Conservation (phyloP, 2,888 invertebrate species). For the Parapristionchus giblindavisi region DNA sequence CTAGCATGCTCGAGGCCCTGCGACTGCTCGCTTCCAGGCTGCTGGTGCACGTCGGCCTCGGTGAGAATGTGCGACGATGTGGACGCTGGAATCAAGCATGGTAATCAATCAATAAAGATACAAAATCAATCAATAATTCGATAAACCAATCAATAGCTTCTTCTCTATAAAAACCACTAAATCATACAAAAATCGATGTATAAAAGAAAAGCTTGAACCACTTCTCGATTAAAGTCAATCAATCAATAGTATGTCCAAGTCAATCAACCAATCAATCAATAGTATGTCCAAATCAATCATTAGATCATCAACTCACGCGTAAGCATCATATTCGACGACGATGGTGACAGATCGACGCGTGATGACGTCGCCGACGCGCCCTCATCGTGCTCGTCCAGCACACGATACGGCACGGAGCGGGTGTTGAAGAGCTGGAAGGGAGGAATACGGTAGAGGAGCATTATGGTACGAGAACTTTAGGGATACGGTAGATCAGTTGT, state of each 20-base stretch:
- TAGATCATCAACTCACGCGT: constrained; percentile 18
- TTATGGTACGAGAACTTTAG: too few relatives aligned
- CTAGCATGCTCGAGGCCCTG: neutral
- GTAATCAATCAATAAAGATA: too few relatives aligned
- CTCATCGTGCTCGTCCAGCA: constrained; percentile 18
- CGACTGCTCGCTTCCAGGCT: constrained; percentile 11
- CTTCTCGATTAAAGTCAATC: too few relatives aligned
- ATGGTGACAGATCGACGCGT: neutral
- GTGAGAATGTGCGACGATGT: constrained; percentile 11
- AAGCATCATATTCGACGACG: constrained; percentile 19
- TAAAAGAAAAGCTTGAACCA: too few relatives aligned
- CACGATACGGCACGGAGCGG: constrained; percentile 18
- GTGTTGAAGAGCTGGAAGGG: constrained; percentile 14
- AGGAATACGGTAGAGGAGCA: too few relatives aligned
- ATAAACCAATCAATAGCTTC: too few relatives aligned
- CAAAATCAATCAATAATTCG: too few relatives aligned
- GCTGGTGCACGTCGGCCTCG: constrained; percentile 26
- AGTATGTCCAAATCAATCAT: neutral
- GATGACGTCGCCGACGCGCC: constrained; percentile 3
- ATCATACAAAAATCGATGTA: too few relatives aligned
- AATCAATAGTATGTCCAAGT: too few relatives aligned
- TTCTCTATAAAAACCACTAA: too few relatives aligned
- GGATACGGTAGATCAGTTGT: too few relatives aligned
- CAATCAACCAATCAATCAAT: too few relatives aligned
- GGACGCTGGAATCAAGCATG: neutral